Base-by-base conservation (phyloP, 2,888 invertebrate species). In the Cephalotes varians region DNA sequence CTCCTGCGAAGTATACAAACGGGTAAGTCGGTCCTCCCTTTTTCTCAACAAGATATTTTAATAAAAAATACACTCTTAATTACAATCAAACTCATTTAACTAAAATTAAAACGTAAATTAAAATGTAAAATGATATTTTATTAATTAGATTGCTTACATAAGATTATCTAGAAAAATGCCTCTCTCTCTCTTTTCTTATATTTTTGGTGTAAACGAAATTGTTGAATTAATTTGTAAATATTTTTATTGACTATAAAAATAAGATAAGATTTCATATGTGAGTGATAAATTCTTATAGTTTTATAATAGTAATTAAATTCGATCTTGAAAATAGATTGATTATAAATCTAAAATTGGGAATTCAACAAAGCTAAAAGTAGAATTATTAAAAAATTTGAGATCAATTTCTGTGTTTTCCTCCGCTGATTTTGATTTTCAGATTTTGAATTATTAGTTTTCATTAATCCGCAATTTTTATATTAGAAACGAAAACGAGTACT, bases 1-100 rank as follows among this genome's bases (percentile, higher is more conserved):
- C 85, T 94, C 1, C 76, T 94, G 44, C 90, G n/a, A 90, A 18
- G 91, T 91, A 25, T 90, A 21, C 90, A 90, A 77, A 69, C 64
- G 40, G 88, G 93, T 90, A 86, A 88, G 54, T 60, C 5, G 7
- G 21, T 28, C 31, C n/a, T 21, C 12, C 18, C 6, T 51, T 76
- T 31, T 18, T 64, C 31, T 64, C 0, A 18, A 60, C 10, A 5
- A 54, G 2, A 67, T 31, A 28, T n/a, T 31, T 40, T 28, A 67
- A 67, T n/a, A 44, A 77, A 40, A 18, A n/a, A 34, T n/a, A 18
- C 12, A 40, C 40, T 34, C 21, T 51, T 64, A 18, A 64, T 44
- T 28, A 72, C 15, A 28, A 73, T 21, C 10, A n/a, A 0, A 40
- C 15, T 21, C 9, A 60, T 21, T 56, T 21, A 1, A 25, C 31